Percentiles rank a stretch among this genome's conserved stretches.
phyloP scores from a whole-genome alignment of 2,797 vertebrate genomes.

The Cuniculus paca region DNA sequence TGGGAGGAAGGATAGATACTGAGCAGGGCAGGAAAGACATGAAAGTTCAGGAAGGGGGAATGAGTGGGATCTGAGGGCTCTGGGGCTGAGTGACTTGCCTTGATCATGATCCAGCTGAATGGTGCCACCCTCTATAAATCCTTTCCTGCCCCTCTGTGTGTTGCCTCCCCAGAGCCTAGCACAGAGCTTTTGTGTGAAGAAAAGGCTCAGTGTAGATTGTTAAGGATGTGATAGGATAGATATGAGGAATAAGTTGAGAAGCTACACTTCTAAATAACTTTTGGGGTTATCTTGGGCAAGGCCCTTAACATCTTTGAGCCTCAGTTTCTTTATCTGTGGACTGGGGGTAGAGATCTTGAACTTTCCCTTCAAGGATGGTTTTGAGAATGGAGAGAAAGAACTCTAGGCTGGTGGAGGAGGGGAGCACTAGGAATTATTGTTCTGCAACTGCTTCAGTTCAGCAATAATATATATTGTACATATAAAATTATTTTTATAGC shows the following conservation, averaged over 20 bases:
- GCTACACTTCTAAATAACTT: background rate
- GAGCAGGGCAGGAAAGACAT: background rate
- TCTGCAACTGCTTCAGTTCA: slow-evolving; percentile 47
- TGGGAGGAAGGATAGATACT: background rate
- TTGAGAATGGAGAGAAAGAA: slow-evolving; percentile 56
- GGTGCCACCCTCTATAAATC: background rate
- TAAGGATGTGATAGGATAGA: background rate
- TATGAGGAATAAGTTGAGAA: background rate
- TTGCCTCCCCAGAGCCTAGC: background rate
- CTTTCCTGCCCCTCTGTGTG: background rate
- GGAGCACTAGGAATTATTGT: slow-evolving; percentile 31
- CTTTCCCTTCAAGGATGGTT: slow-evolving; percentile 30
- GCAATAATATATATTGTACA: slow-evolving; percentile 57
- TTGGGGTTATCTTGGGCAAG: background rate
- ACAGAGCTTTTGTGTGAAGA: background rate
- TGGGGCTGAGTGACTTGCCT: background rate
- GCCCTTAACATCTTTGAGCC: background rate
- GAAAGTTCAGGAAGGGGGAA: background rate
- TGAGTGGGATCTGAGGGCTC: background rate
- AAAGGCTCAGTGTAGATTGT: background rate
- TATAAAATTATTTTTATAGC: slow-evolving; percentile 72
- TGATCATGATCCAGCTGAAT: background rate
- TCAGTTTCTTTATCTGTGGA: slow-evolving; percentile 26
- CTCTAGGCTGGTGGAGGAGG: background rate
- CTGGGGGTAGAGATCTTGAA: background rate